These are phyloP conservation scores for Gymnogyps californianus DNA, from an alignment of 2,113 vertebrate genomes.

Conservation along the genomic window DNA sequence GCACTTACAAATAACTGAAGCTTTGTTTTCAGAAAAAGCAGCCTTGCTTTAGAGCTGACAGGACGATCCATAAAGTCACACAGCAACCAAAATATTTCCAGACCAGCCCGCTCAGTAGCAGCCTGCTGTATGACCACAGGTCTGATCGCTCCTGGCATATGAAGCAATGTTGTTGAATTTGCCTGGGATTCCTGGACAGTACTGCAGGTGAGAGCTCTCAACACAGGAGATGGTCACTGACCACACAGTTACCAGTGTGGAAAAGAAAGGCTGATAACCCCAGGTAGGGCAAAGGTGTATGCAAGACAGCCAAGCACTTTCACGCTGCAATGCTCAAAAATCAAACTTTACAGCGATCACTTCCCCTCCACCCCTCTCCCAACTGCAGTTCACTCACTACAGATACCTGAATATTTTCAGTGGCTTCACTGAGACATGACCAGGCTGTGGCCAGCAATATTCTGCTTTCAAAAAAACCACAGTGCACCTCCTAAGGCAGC, in stretches of 20 bases:
- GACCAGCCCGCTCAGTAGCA: neutral
- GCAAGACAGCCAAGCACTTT: neutral
- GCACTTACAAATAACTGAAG: slow-evolving; percentile 27
- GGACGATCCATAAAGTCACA: slow-evolving; percentile 14
- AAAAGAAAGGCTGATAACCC: neutral
- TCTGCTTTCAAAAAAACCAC: neutral
- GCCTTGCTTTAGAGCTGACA: slow-evolving; percentile 44
- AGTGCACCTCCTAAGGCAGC: neutral
- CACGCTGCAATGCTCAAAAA: neutral
- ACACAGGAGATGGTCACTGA: neutral
- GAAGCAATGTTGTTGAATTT: neutral
- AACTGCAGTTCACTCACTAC: neutral
- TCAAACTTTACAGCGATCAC: neutral
- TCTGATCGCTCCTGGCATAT: neutral
- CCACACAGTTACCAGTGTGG: rapidly evolving
- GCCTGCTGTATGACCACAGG: neutral
- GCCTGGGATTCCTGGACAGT: neutral
- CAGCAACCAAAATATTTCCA: neutral
- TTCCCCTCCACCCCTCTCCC: neutral
- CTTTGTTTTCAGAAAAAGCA: slow-evolving; percentile 51
- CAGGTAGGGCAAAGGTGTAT: neutral
- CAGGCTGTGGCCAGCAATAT: neutral
- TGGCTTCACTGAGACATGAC: neutral
- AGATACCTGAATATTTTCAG: neutral
- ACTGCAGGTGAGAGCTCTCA: neutral